Percentiles rank a stretch among this genome's conserved stretches.
Conservation (phyloP, 1,140 invertebrate species). For the Aphaenogaster floridana region DNA sequence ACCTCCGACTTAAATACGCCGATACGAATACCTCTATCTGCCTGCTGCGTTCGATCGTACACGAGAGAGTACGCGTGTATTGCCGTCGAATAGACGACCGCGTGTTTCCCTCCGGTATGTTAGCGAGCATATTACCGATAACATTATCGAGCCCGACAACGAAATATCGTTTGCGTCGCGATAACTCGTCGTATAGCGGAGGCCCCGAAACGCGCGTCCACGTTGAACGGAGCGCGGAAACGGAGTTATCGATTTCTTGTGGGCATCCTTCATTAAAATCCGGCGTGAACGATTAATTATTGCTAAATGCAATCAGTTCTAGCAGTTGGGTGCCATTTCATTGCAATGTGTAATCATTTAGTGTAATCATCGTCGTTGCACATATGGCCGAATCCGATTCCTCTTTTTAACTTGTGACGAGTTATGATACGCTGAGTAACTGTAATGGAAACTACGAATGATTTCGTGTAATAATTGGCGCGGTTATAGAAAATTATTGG, state of each 20-base stretch:
- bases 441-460: not conserved
- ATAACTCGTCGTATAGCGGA: slow-evolving; percentile 26
- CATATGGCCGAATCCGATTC: not conserved
- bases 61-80: slow-evolving; percentile 28
- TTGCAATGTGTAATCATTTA: not conserved
- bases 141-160: slow-evolving; percentile 50
- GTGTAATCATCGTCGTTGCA: not conserved
- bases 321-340: not conserved
- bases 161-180: slow-evolving; percentile 38
- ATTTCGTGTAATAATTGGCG: slow-evolving; percentile 17
- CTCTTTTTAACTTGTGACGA: not conserved
- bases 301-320: not conserved
- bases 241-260: slow-evolving; percentile 36
- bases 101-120: slow-evolving; percentile 29
- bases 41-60: slow-evolving; percentile 39
- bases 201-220: not conserved
- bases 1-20: slow-evolving; percentile 76
- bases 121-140: slow-evolving; percentile 48
- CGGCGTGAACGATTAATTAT: slow-evolving; percentile 53
- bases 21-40: slow-evolving; percentile 40
- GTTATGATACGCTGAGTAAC: not conserved
- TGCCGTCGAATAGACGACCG: slow-evolving; percentile 26
- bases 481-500: slow-evolving; percentile 23
- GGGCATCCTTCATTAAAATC: slow-evolving; percentile 42
- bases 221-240: slow-evolving; percentile 7